Percentiles rank a stretch among this genome's conserved stretches.
These are phyloP conservation scores for Anagyrus pseudococci DNA, from an alignment of 2,888 invertebrate species.

Conservation along the genomic window DNA sequence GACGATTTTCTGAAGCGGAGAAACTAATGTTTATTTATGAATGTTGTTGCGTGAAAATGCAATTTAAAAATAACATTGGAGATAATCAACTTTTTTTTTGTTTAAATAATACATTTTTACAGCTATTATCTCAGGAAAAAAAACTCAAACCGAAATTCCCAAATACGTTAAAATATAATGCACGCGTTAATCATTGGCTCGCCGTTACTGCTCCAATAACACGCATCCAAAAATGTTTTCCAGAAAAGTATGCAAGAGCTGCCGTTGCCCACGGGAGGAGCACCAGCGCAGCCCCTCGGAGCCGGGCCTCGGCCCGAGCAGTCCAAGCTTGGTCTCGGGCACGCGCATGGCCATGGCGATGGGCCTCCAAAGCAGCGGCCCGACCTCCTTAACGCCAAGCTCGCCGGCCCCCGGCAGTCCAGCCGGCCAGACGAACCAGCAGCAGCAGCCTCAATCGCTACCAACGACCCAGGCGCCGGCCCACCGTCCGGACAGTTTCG, in stretches of 20 bases:
- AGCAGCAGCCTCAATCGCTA: slow-evolving; percentile 1
- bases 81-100: too few species aligned
- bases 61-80: too few species aligned
- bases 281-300: slow-evolving; percentile 58
- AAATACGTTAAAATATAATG: too few species aligned
- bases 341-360: slow-evolving; percentile 25
- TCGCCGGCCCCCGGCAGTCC: neutral
- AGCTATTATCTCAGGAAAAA: too few species aligned
- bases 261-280: slow-evolving; percentile 70
- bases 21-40: too few species aligned
- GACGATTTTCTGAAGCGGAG: too few species aligned
- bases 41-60: too few species aligned
- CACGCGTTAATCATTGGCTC: too few species aligned
- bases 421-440: neutral
- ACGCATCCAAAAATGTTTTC: too few species aligned
- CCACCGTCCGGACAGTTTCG: slow-evolving; percentile 50
- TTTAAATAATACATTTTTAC: too few species aligned
- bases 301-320: slow-evolving; percentile 53
- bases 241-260: slow-evolving; percentile 85
- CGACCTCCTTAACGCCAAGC: neutral
- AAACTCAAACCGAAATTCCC: too few species aligned
- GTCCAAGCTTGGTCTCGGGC: slow-evolving; percentile 46
- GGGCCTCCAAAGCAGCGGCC: slow-evolving; percentile 17
- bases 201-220: too few species aligned
- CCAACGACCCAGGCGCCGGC: slow-evolving; percentile 48